phyloP scores from a whole-genome alignment of 1,140 invertebrate species.

The Paralvinella palmiformis region DNA sequence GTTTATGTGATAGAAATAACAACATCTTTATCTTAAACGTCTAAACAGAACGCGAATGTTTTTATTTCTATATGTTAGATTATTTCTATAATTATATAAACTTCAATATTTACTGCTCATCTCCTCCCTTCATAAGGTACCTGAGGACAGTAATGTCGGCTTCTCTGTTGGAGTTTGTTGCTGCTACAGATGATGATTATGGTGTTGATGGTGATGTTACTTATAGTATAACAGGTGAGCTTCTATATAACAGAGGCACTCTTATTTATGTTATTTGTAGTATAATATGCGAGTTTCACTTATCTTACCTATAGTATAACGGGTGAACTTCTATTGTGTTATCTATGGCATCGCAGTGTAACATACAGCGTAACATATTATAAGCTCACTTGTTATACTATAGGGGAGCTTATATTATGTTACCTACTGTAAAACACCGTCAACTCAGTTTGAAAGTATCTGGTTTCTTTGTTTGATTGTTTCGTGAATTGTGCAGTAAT shows the following conservation, averaged over 20 bases:
- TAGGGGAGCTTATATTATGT: too few relatives aligned
- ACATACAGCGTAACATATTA: too few relatives aligned
- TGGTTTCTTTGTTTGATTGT: too few relatives aligned
- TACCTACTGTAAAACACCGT: too few relatives aligned
- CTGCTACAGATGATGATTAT: constrained; percentile 41
- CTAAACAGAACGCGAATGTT: background rate
- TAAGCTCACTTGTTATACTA: too few relatives aligned
- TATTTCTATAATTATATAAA: background rate
- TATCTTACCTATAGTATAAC: background rate
- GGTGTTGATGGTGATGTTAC: constrained; percentile 29
- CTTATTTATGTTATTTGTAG: background rate
- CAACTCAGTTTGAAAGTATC: too few relatives aligned
- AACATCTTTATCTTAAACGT: too few relatives aligned
- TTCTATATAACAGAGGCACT: too few relatives aligned
- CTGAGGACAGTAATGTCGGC: background rate
- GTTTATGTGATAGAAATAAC: too few relatives aligned
- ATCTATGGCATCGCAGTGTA: too few relatives aligned
- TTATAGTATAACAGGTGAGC: constrained; percentile 25
- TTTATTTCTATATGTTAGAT: background rate
- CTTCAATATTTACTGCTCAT: background rate
- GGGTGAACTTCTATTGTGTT: background rate
- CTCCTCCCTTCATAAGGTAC: background rate
- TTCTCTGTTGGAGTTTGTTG: background rate
- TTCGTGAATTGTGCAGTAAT: too few relatives aligned
- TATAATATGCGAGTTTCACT: background rate